A percentile compares a stretch with the other conserved stretches of the same genome.
phyloP scores from a whole-genome alignment of 2,797 vertebrate genomes.

The Schizopygopsis malacanthus region DNA sequence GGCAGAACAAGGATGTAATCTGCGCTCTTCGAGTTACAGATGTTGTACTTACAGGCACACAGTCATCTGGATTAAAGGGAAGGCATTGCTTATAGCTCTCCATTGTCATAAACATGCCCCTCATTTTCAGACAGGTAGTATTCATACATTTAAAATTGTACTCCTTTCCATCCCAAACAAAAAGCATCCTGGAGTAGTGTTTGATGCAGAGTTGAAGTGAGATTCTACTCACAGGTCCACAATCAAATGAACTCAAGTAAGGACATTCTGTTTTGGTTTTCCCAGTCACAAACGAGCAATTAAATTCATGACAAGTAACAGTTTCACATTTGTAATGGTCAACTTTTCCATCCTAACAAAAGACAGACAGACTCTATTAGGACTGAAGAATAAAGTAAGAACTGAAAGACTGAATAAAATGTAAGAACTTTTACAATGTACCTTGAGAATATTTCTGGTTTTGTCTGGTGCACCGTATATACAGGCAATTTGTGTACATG shows the following conservation, averaged over 20 bases:
- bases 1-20: background rate
- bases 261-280: conserved; percentile 82
- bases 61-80: conserved; percentile 68
- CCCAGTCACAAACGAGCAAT: conserved; percentile 73
- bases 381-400: conserved; percentile 29
- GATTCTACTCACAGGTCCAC: conserved; percentile 58
- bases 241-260: conserved; percentile 68
- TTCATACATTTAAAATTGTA: conserved; percentile 80
- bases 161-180: conserved; percentile 66
- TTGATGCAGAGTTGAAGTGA: conserved; percentile 52
- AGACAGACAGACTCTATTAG: background rate
- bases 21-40: conserved; percentile 56
- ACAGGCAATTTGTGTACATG: conserved; percentile 83
- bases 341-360: conserved; percentile 71
- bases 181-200: background rate
- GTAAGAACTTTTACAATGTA: conserved; percentile 41
- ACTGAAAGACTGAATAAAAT: conserved; percentile 65
- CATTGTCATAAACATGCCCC: conserved; percentile 73
- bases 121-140: conserved; percentile 77
- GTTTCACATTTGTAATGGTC: conserved; percentile 79
- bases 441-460: conserved; percentile 60
- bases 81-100: conserved; percentile 82
- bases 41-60: conserved; percentile 58
- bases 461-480: conserved; percentile 47
- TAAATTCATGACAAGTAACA: conserved; percentile 77